Base-by-base conservation (phyloP, 2,888 invertebrate genomes). In the Cistogaster globosa region DNA sequence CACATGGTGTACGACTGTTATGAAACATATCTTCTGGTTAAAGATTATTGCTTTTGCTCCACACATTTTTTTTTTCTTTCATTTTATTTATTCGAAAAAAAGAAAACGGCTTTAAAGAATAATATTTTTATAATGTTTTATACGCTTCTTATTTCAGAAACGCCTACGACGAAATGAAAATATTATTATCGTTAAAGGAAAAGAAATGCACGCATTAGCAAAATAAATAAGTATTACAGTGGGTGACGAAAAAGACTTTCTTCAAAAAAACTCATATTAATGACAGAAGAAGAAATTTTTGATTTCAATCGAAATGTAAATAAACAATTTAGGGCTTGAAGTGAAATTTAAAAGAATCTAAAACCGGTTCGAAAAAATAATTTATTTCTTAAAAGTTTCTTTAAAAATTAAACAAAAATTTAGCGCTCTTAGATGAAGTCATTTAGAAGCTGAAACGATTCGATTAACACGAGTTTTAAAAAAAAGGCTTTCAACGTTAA, bases 111-210 rank as follows among this genome's bases (percentile, higher is more conserved):
- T 76, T 65, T 57, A 14, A 74, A 51, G 60, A 65, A 53, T 58
- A 55, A 63, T 83, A 48, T 42, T 12, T 63, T 71, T 76, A 71
- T 63, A 51, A n/a, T n/a, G n/a, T 67, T 72, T 62, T 63, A 58
- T 60, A 32, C 42, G 38, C n/a, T 32, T 71, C 45, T 65, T 71
- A 45, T 76, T 69, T 82, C 22, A 57, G 22, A 45, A 69, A 83
- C 83, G 83, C 83, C 83, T 77, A 77, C 83, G 18, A 53, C 55
- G n/a, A 38, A 42, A 68, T 68, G 51, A 38, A 36, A 81, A n/a
- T 57, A 53, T n/a, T 53, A 53, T 53, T 6, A 53, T 53, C 51
- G 51, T 20, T 53, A 42, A 12, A 42, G 12, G 12, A 57, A 18
- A 36, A 22, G 38, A 38, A 55, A 55, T 14, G 9, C 62, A 53